These are phyloP conservation scores for Oreochromis mossambicus DNA, from an alignment of 2,797 vertebrate genomes.

Conservation along the genomic window DNA sequence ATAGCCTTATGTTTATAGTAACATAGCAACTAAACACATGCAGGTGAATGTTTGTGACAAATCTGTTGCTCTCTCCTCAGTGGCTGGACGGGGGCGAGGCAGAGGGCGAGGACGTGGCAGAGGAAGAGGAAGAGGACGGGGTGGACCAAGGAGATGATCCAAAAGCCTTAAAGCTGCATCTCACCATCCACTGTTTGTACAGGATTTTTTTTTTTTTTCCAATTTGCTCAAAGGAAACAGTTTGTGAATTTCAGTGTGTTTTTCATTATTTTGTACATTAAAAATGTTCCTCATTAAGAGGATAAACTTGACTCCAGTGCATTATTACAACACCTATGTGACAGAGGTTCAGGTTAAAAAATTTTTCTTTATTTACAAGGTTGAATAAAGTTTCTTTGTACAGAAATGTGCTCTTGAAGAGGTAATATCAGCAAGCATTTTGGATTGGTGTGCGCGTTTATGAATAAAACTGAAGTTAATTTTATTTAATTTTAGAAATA, in stretches of 20 bases:
- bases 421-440: background rate
- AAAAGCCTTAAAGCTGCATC: background rate
- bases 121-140: constrained; percentile 79
- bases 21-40: background rate
- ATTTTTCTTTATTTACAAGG: background rate
- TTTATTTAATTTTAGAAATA: too few relatives aligned
- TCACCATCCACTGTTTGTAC: constrained; percentile 70
- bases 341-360: background rate
- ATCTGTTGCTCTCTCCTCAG: constrained; percentile 37
- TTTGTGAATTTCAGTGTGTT: constrained; percentile 48
- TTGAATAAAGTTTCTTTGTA: constrained; percentile 18
- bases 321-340: background rate
- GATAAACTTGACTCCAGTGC: constrained; percentile 14
- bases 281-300: constrained; percentile 49
- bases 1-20: background rate
- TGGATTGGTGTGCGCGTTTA: background rate
- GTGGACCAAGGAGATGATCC: constrained; percentile 80
- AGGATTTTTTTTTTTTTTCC: constrained; percentile 47
- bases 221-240: constrained; percentile 22
- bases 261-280: constrained; percentile 75
- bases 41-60: background rate
- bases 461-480: background rate
- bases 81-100: constrained; percentile 79
- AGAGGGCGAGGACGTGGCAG: constrained; percentile 79
- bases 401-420: background rate